These are phyloP conservation scores for Phalanger gymnotis DNA, from an alignment of 2,797 vertebrate species.

Conservation along the genomic window DNA sequence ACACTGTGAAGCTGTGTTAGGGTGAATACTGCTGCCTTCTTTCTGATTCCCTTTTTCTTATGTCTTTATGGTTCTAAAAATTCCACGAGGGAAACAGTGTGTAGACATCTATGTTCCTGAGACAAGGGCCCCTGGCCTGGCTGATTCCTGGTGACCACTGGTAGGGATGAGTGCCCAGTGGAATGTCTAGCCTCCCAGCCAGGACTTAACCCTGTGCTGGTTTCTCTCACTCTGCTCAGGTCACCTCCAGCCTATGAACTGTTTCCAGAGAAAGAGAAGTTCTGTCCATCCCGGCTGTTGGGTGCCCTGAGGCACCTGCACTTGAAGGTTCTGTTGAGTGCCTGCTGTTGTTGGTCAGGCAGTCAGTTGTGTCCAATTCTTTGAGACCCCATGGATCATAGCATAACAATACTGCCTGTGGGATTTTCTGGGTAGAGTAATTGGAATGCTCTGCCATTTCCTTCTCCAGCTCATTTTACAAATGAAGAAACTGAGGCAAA, in stretches of 20 bases:
- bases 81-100: neutral
- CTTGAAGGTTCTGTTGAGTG: neutral
- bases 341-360: neutral
- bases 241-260: neutral
- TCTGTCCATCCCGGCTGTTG: neutral
- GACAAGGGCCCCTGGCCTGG: neutral
- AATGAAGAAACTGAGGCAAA: neutral
- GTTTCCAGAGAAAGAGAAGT: neutral
- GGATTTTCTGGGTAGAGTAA: neutral
- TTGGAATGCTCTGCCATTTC: neutral
- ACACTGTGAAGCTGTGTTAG: neutral
- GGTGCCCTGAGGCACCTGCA: neutral
- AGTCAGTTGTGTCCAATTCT: neutral
- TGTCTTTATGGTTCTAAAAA: neutral
- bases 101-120: neutral
- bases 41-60: neutral
- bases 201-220: neutral
- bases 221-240: neutral
- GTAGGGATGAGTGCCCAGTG: neutral
- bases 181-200: neutral
- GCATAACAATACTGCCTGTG: neutral
- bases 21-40: neutral
- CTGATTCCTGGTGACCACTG: neutral
- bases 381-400: neutral
- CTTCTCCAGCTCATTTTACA: neutral